These are phyloP conservation scores for Neelides sp. DNA, from an alignment of 1,140 invertebrate genomes.

Conservation along the genomic window DNA sequence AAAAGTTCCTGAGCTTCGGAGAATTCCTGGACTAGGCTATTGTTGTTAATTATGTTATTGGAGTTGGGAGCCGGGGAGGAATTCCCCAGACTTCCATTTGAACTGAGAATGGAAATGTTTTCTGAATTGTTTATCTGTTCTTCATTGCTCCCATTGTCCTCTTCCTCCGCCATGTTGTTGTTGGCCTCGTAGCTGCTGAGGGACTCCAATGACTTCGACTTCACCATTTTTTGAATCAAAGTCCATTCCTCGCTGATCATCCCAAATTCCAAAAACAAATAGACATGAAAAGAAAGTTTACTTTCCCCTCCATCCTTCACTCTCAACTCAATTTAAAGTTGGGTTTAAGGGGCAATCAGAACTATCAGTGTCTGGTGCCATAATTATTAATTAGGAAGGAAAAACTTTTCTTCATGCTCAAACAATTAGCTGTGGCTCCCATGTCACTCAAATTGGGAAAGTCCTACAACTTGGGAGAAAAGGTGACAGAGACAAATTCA, in stretches of 20 bases:
- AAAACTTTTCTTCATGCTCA: no score
- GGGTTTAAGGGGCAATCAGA: neutral
- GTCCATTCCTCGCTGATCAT: slow-evolving; percentile 75
- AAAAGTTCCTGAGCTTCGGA: slow-evolving; percentile 66
- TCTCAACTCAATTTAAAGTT: neutral
- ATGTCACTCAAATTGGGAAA: no score
- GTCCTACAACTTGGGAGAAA: no score
- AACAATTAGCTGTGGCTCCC: no score
- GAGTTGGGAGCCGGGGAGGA: neutral
- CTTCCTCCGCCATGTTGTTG: slow-evolving; percentile 9
- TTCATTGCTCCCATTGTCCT: slow-evolving; percentile 12
- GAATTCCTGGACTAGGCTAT: slow-evolving; percentile 1
- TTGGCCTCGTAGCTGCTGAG: slow-evolving; percentile 2
- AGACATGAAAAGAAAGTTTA: slow-evolving; percentile 6
- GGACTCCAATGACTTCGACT: slow-evolving; percentile 18
- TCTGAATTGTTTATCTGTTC: no score
- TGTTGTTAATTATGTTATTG: neutral
- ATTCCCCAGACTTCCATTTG: neutral
- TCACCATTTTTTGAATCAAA: slow-evolving; percentile 38
- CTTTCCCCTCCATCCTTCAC: neutral
- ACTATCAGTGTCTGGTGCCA: no score
- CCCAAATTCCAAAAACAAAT: slow-evolving; percentile 7
- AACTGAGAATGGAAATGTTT: no score
- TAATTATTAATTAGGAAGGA: no score
- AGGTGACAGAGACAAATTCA: no score